Evolutionary conservation across 2,888 invertebrate species (phyloP).

Genomic region (Drosophila tripunctata): DNA sequence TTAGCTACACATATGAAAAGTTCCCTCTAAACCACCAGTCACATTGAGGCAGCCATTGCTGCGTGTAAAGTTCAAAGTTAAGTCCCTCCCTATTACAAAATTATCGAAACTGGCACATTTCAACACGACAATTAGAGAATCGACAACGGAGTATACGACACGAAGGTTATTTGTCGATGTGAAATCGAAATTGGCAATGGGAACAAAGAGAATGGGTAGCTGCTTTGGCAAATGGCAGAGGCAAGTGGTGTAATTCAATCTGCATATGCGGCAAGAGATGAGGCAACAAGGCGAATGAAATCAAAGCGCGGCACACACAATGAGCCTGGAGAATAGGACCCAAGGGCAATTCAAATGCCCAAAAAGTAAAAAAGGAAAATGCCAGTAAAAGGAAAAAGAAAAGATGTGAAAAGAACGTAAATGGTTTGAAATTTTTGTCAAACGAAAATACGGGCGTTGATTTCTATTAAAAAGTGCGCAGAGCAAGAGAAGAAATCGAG

Average conservation of each 20-base stretch:
- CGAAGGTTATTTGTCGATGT: conserved; percentile 14
- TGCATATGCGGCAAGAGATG: conserved; percentile 62
- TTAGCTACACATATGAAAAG: neutral
- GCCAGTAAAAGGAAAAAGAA: conserved; percentile 21
- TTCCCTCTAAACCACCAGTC: conserved; percentile 39
- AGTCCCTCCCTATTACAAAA: conserved; percentile 30
- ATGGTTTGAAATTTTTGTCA: conserved; percentile 71
- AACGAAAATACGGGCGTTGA: conserved; percentile 78
- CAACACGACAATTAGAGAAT: conserved; percentile 62
- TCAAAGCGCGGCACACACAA: conserved; percentile 55
- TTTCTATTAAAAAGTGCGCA: conserved; percentile 62
- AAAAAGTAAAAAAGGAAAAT: conserved; percentile 36
- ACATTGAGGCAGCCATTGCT: conserved; percentile 5
- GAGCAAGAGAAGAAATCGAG: conserved; percentile 18
- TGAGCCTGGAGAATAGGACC: conserved; percentile 9
- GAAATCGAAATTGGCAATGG: conserved; percentile 4
- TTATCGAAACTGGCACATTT: conserved; percentile 55
- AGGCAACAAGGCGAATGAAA: conserved; percentile 36
- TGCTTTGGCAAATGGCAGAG: conserved; percentile 33
- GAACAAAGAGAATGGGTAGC: neutral
- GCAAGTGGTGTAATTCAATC: conserved; percentile 76
- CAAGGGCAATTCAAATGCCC: conserved; percentile 59
- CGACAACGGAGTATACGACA: conserved; percentile 7
- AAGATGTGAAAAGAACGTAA: conserved; percentile 22
- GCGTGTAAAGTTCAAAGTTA: neutral